These are phyloP conservation scores for Brevimyrus niger DNA, from an alignment of 2,113 vertebrate genomes.

Conservation along the genomic window DNA sequence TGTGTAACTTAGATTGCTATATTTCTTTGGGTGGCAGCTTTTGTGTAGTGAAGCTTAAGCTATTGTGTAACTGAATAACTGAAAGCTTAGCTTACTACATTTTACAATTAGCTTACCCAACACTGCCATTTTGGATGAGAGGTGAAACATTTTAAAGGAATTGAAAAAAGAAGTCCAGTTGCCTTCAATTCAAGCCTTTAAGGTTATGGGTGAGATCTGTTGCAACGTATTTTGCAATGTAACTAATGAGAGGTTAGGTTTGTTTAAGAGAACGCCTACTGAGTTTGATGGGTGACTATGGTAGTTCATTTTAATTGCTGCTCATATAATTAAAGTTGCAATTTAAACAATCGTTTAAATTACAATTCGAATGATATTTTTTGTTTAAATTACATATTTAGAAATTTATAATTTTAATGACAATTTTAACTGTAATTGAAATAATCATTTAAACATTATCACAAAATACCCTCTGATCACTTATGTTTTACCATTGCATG, in stretches of 20 bases:
- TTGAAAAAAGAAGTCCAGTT: too few species aligned
- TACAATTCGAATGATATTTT: background rate
- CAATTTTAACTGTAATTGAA: background rate
- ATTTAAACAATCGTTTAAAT: background rate
- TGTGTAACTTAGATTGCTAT: too few species aligned
- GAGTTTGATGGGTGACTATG: background rate
- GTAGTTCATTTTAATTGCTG: background rate
- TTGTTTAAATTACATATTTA: too few species aligned
- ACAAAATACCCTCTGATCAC: background rate
- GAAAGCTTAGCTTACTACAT: too few species aligned
- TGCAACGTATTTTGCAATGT: background rate
- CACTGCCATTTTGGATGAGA: too few species aligned
- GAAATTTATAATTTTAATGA: background rate
- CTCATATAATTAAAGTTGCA: background rate
- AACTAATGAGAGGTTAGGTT: background rate
- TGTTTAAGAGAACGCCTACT: background rate
- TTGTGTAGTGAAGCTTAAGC: too few species aligned
- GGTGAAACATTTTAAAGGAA: too few species aligned
- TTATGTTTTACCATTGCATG: background rate
- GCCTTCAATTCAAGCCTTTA: too few species aligned
- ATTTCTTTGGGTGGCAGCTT: too few species aligned
- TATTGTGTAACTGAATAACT: too few species aligned
- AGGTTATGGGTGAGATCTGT: background rate
- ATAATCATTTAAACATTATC: background rate
- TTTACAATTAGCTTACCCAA: too few species aligned